phyloP scores from a whole-genome alignment of 2,113 vertebrate species.

The Ciconia stormi region DNA sequence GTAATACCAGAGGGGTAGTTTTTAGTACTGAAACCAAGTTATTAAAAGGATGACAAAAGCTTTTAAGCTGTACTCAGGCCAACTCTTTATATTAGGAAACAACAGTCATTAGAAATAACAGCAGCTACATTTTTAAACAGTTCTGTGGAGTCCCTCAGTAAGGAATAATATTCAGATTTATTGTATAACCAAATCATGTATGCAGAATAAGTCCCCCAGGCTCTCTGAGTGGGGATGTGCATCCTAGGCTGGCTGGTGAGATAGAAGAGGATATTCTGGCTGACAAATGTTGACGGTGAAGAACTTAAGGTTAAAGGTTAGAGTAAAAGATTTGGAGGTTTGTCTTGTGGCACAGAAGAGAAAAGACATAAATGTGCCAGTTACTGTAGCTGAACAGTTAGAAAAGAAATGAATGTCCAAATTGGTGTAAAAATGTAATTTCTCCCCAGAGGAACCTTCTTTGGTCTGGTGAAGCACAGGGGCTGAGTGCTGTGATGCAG shows the following conservation, averaged over 20 bases:
- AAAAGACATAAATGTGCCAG: not conserved
- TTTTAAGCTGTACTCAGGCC: not conserved
- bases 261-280: not conserved
- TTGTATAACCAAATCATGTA: not conserved
- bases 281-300: not conserved
- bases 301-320: not conserved
- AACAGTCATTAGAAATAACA: not conserved
- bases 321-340: not conserved
- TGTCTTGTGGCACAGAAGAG: not conserved
- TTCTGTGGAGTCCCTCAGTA: not conserved
- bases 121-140: not conserved
- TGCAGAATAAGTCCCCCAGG: not conserved
- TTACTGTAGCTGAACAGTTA: not conserved
- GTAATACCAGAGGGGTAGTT: not conserved
- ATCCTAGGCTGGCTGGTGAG: not conserved
- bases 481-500: not conserved
- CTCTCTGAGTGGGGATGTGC: not conserved
- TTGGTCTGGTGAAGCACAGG: not conserved
- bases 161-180: not conserved
- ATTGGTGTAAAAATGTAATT: not conserved
- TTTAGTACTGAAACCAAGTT: not conserved
- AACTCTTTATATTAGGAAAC: not conserved
- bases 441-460: not conserved
- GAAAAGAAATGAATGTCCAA: not conserved
- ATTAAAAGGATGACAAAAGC: not conserved